These are phyloP conservation scores for Pelecanus crispus DNA, from an alignment of 2,113 vertebrate genomes.

Conservation along the genomic window DNA sequence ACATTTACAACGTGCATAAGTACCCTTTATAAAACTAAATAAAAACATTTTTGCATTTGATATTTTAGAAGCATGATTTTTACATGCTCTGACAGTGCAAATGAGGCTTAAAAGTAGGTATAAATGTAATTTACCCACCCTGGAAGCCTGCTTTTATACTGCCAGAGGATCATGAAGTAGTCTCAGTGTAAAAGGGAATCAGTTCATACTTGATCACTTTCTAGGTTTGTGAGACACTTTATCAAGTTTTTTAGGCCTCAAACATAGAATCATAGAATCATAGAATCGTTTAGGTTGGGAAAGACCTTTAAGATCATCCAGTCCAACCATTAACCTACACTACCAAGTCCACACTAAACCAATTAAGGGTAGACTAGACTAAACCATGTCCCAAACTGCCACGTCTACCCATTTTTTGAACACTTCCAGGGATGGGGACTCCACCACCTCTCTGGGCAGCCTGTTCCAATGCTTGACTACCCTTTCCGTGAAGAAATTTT, in stretches of 20 bases:
- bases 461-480: too few relatives aligned
- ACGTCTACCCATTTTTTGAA: too few relatives aligned
- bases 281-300: too few relatives aligned
- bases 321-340: too few relatives aligned
- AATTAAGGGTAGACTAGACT: too few relatives aligned
- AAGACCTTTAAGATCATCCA: too few relatives aligned
- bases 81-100: not conserved
- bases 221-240: not conserved
- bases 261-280: too few relatives aligned
- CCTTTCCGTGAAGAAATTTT: too few relatives aligned
- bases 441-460: too few relatives aligned
- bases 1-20: not conserved
- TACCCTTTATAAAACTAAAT: not conserved
- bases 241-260: not conserved
- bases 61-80: not conserved
- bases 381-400: too few relatives aligned
- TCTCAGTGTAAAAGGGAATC: not conserved
- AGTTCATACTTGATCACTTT: not conserved
- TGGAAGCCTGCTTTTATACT: not conserved
- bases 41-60: not conserved
- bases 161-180: not conserved
- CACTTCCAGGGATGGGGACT: too few relatives aligned
- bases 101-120: not conserved
- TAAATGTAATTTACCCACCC: not conserved
- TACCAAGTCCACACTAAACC: too few relatives aligned